A percentile compares a stretch with the other conserved stretches of the same genome.
Evolutionary conservation across 1,140 invertebrate genomes (phyloP).

Genomic region (Heliconius melpomene): DNA sequence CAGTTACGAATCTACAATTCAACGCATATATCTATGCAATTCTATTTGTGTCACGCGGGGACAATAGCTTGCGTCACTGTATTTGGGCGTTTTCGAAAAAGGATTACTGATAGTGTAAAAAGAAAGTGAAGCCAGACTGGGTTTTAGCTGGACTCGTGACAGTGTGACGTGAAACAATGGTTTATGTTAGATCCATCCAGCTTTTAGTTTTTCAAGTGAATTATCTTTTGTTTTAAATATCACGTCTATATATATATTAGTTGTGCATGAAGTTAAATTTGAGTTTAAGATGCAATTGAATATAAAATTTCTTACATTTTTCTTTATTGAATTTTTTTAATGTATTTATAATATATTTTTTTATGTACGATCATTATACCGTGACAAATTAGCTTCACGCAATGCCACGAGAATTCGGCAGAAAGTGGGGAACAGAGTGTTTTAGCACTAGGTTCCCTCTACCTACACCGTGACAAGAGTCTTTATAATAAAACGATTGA

Average conservation of each 20-base stretch:
- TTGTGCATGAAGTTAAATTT: background rate
- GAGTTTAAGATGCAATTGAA: background rate
- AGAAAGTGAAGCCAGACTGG: background rate
- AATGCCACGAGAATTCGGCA: too few relatives aligned
- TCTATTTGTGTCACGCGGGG: conserved; percentile 34
- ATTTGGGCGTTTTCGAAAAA: conserved; percentile 25
- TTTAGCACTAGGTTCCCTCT: too few relatives aligned
- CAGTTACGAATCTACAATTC: conserved; percentile 45
- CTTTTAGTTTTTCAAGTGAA: background rate
- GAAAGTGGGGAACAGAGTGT: too few relatives aligned
- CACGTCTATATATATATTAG: background rate
- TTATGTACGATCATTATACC: too few relatives aligned
- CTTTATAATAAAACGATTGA: too few relatives aligned
- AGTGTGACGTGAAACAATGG: background rate
- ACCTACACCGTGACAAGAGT: too few relatives aligned
- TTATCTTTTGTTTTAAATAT: background rate
- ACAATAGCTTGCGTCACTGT: conserved; percentile 27
- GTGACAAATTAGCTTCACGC: too few relatives aligned
- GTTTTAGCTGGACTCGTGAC: background rate
- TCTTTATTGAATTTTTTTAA: too few relatives aligned
- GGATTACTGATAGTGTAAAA: conserved; percentile 24
- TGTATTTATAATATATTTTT: too few relatives aligned
- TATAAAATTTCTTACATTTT: background rate
- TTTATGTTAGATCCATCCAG: background rate
- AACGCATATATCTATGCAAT: conserved; percentile 34